These are phyloP conservation scores for Drosophila prolongata DNA, from an alignment of 2,888 invertebrate species.

Conservation along the genomic window DNA sequence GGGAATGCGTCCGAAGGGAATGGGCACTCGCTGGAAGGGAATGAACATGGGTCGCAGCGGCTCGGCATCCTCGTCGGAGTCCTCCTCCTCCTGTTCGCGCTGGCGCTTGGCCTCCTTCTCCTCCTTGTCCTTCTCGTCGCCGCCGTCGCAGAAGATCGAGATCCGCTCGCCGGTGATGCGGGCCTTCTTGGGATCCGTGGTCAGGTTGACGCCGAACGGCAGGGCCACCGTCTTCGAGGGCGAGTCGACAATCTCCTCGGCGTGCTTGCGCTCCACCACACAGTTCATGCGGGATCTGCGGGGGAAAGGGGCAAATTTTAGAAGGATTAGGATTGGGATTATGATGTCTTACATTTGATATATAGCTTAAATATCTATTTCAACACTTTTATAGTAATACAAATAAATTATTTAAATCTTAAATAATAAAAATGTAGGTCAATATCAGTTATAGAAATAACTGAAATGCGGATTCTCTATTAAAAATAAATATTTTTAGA, in stretches of 20 bases:
- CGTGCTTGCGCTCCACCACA: constrained; percentile 93
- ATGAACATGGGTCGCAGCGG: constrained; percentile 84
- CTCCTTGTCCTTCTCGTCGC: constrained; percentile 82
- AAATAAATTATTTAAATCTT: no score
- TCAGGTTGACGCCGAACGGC: constrained; percentile 88
- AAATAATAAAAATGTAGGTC: no score
- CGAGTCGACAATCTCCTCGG: constrained; percentile 93
- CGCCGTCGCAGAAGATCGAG: constrained; percentile 94
- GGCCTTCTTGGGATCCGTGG: constrained; percentile 90
- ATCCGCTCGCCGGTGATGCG: constrained; percentile 93
- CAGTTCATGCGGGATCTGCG: constrained; percentile 93
- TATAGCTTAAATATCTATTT: no score
- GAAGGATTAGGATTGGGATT: background rate
- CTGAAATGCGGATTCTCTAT: no score
- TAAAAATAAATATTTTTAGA: no score
- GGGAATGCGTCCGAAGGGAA: constrained; percentile 85
- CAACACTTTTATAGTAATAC: no score
- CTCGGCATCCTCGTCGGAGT: constrained; percentile 82
- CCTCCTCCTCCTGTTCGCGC: constrained; percentile 78
- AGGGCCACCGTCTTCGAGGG: constrained; percentile 88
- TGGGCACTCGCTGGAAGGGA: constrained; percentile 84
- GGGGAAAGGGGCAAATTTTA: background rate
- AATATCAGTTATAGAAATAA: no score
- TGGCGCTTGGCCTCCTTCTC: constrained; percentile 70
- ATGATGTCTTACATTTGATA: background rate